These are phyloP conservation scores for Syngnathus acus DNA, from an alignment of 2,797 vertebrate genomes.

Conservation along the genomic window DNA sequence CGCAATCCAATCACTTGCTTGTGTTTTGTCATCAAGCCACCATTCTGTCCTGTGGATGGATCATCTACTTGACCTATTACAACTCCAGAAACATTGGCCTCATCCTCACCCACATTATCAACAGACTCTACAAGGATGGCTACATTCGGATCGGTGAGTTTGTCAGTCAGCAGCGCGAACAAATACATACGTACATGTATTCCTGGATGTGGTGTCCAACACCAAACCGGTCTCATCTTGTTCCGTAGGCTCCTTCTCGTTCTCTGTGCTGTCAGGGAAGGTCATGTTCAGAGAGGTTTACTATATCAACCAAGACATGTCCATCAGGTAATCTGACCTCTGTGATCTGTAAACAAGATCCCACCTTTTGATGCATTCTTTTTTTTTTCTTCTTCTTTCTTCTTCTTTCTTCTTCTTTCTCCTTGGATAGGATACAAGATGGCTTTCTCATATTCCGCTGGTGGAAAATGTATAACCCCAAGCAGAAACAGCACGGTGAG, in stretches of 20 bases:
- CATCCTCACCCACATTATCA: constrained; percentile 92
- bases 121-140: constrained; percentile 93
- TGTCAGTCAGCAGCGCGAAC: neutral
- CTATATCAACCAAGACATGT: constrained; percentile 95
- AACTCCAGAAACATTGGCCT: constrained; percentile 98
- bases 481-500: constrained; percentile 96
- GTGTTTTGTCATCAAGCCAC: constrained; percentile 71
- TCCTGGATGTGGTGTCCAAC: neutral
- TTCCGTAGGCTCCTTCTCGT: constrained; percentile 88
- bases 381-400: neutral
- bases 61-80: constrained; percentile 98
- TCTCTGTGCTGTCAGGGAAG: constrained; percentile 97
- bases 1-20: neutral
- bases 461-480: constrained; percentile 99
- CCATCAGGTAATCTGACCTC: constrained; percentile 80
- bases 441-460: constrained; percentile 98
- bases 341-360: neutral
- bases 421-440: constrained; percentile 84
- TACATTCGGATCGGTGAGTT: constrained; percentile 95
- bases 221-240: neutral
- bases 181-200: neutral
- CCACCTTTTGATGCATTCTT: constrained; percentile 1
- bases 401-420: neutral
- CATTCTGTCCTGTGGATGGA: constrained; percentile 99
- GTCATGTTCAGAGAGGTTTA: constrained; percentile 98